Evolutionary conservation across 2,113 vertebrate genomes (phyloP).

Genomic region (Petromus typicus): DNA sequence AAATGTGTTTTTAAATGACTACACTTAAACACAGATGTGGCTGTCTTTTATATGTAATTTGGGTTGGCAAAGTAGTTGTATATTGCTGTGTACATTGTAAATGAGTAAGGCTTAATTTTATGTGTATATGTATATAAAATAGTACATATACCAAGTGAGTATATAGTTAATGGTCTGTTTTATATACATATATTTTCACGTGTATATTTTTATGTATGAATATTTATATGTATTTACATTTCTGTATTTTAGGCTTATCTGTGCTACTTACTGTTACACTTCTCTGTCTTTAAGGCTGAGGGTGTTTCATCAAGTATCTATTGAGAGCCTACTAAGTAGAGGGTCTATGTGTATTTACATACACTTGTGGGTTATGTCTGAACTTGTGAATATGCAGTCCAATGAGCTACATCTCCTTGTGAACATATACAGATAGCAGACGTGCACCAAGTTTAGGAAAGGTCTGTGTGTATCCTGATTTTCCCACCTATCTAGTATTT

Average conservation of each 20-base stretch:
- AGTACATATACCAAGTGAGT: not conserved
- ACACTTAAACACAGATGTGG: not conserved
- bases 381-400: not conserved
- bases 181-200: not conserved
- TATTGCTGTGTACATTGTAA: not conserved
- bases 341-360: too few species aligned
- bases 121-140: constrained; percentile 29
- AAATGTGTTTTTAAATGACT: constrained; percentile 21
- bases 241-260: constrained; percentile 23
- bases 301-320: constrained; percentile 22
- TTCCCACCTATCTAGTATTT: constrained; percentile 15
- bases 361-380: not conserved
- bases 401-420: not conserved
- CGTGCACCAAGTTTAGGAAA: not conserved
- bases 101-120: constrained; percentile 39
- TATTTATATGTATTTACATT: not conserved
- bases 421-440: not conserved
- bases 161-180: not conserved
- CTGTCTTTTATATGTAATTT: not conserved
- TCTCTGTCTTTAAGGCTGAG: constrained; percentile 3
- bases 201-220: not conserved
- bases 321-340: not conserved
- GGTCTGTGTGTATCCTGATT: not conserved
- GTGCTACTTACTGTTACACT: constrained; percentile 40
- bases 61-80: not conserved